Conservation (phyloP, 2,113 vertebrate species). For the Dipodomys stephensi region DNA sequence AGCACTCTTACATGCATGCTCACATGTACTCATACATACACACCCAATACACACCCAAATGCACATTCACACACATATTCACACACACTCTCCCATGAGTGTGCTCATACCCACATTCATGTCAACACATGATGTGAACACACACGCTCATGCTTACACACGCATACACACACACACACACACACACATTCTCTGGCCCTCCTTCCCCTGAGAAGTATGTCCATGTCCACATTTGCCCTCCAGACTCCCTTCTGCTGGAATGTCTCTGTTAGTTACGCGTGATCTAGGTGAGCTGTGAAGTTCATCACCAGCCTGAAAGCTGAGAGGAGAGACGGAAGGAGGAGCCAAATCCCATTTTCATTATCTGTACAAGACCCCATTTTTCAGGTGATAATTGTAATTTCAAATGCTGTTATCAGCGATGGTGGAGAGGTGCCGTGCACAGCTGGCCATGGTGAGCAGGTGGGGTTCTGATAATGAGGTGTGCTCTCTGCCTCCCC, state of each 20-base stretch:
- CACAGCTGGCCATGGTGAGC: not conserved
- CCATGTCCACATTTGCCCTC: not conserved
- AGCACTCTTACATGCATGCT: too few relatives aligned
- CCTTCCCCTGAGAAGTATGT: not conserved
- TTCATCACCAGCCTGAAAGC: slow-evolving; percentile 75
- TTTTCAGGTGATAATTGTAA: slow-evolving; percentile 86
- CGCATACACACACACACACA: not conserved
- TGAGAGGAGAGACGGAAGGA: slow-evolving; percentile 70
- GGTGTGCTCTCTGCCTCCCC: slow-evolving; percentile 57
- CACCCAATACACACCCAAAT: too few relatives aligned
- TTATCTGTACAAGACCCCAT: slow-evolving; percentile 83
- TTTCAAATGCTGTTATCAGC: slow-evolving; percentile 85
- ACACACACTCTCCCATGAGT: too few relatives aligned
- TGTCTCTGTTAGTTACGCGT: too few relatives aligned
- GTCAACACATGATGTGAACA: too few relatives aligned
- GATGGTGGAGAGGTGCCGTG: not conserved
- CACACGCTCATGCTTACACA: too few relatives aligned
- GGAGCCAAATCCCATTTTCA: slow-evolving; percentile 79
- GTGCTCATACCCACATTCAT: too few relatives aligned
- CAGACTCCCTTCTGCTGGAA: not conserved
- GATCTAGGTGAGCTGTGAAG: slow-evolving; percentile 66
- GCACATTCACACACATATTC: too few relatives aligned
- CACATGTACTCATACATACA: too few relatives aligned
- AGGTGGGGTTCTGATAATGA: slow-evolving; percentile 48
- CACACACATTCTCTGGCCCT: too few relatives aligned